These are phyloP conservation scores for Hydrocynus forskahlii DNA, from an alignment of 2,797 vertebrate genomes.

Conservation along the genomic window DNA sequence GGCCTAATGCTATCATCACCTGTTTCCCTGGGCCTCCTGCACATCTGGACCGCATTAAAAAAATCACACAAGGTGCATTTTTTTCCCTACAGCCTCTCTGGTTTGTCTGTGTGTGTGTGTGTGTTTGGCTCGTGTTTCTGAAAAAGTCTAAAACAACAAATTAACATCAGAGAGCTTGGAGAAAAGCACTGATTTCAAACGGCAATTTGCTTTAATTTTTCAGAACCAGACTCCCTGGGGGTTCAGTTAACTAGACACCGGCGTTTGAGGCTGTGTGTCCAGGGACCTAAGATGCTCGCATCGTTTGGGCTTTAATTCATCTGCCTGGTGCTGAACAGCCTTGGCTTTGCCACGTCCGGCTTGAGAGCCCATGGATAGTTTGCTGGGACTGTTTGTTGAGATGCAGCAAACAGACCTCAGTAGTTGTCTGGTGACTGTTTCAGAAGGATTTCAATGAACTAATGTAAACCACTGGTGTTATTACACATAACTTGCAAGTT, in stretches of 20 bases:
- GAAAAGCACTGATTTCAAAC: conserved; percentile 62
- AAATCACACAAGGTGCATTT: conserved; percentile 91
- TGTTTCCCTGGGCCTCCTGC: conserved; percentile 83
- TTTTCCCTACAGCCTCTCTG: conserved; percentile 60
- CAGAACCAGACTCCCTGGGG: conserved; percentile 66
- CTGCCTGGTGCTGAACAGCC: conserved; percentile 42
- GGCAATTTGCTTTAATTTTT: conserved; percentile 71
- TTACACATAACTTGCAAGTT: not conserved
- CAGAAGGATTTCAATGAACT: not conserved
- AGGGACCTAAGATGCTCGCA: conserved; percentile 56
- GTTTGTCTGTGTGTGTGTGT: conserved; percentile 58
- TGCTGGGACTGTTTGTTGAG: not conserved
- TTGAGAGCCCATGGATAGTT: conserved; percentile 21
- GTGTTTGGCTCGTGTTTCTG: conserved; percentile 83
- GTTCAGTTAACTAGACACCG: conserved; percentile 62
- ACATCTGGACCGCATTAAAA: conserved; percentile 93
- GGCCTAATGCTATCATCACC: conserved; percentile 95
- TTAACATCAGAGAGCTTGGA: conserved; percentile 70
- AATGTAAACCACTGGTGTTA: not conserved
- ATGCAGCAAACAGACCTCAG: not conserved
- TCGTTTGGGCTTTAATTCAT: conserved; percentile 58
- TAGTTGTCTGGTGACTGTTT: not conserved
- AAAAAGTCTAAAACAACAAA: conserved; percentile 83
- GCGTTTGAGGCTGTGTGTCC: conserved; percentile 57
- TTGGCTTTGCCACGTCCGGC: conserved; percentile 52